These are phyloP conservation scores for Malachius bipustulatus DNA, from an alignment of 2,888 invertebrate genomes.

Conservation along the genomic window DNA sequence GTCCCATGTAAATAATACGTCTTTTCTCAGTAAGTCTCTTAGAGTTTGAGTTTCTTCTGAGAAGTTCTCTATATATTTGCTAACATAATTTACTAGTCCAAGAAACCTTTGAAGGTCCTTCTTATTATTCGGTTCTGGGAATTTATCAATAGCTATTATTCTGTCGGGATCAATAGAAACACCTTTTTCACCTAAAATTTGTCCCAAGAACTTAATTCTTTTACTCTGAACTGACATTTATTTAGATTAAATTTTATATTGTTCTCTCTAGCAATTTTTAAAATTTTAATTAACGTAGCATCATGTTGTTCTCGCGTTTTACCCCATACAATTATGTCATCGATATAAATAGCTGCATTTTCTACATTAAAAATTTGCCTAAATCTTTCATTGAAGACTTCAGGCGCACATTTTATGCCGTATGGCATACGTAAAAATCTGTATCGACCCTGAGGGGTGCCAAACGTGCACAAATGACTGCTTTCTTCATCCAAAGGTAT, in stretches of 20 bases:
- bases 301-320: conserved; percentile 11
- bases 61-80: conserved; percentile 1
- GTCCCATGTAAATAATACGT: conserved; percentile 2
- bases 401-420: too few relatives aligned
- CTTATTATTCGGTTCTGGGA: too few relatives aligned
- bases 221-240: conserved; percentile 5
- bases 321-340: conserved; percentile 17
- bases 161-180: conserved; percentile 6
- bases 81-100: conserved; percentile 5
- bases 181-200: conserved; percentile 13
- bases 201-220: conserved; percentile 15
- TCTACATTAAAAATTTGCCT: too few relatives aligned
- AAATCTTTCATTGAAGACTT: too few relatives aligned
- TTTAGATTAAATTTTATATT: conserved; percentile 9
- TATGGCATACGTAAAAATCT: too few relatives aligned
- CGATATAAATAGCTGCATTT: conserved; percentile 13
- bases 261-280: too few relatives aligned
- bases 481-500: too few relatives aligned
- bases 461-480: too few relatives aligned
- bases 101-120: conserved; percentile 7
- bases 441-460: too few relatives aligned
- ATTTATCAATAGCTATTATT: too few relatives aligned
- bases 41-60: conserved; percentile 5
- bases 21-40: conserved; percentile 5
- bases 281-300: conserved; percentile 6